Evolutionary conservation across 2,113 vertebrate species (phyloP).

Genomic region (Oceanodroma tethys): DNA sequence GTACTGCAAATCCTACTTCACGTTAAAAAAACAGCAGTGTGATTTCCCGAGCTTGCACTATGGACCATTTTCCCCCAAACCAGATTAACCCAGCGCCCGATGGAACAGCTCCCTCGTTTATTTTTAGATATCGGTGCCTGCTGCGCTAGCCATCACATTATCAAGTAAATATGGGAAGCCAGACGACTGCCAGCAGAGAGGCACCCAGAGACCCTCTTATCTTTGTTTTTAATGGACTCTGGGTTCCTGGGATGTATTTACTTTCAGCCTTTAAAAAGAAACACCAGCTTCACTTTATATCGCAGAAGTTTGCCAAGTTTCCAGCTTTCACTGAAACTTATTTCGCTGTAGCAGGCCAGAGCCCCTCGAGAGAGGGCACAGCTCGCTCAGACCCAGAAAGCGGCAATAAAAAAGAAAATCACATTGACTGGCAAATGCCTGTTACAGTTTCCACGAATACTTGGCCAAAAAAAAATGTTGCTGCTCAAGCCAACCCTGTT

Average conservation of each 20-base stretch:
- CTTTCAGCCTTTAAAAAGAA: constrained; percentile 27
- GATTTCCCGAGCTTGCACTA: accelerated
- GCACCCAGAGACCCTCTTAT: not conserved
- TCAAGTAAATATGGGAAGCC: not conserved
- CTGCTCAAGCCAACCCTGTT: not conserved
- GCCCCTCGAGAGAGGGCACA: not conserved
- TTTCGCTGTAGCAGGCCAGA: not conserved
- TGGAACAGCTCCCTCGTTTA: not conserved
- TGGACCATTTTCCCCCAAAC: not conserved
- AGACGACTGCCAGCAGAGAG: not conserved
- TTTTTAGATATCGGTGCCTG: not conserved
- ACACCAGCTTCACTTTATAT: not conserved
- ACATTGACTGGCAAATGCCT: not conserved
- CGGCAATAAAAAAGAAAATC: not conserved
- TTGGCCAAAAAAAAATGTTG: accelerated
- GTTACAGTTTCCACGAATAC: not conserved
- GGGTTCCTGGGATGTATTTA: not conserved
- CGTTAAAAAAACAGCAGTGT: accelerated
- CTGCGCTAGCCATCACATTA: not conserved
- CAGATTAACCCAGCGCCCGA: not conserved
- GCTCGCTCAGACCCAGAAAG: not conserved
- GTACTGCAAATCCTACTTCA: not conserved
- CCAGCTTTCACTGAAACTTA: not conserved
- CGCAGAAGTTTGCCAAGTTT: constrained; percentile 10
- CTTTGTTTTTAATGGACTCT: not conserved